Conservation (phyloP, 2,113 vertebrate genomes). For the Herpailurus yagouaroundi region DNA sequence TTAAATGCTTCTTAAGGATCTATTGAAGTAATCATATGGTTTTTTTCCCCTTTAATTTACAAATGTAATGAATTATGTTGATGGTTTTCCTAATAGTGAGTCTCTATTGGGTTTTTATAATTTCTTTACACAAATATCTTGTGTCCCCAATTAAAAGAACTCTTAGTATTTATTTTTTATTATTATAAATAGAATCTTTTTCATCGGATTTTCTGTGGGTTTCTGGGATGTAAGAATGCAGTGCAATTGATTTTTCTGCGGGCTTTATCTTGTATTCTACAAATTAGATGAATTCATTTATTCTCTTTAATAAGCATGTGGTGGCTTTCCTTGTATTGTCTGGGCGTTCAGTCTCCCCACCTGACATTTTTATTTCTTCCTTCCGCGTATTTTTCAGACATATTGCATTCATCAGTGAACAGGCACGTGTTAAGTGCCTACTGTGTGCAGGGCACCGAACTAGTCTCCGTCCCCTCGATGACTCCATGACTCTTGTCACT, state of each 20-base stretch:
- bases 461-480: not conserved
- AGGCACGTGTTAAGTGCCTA: fast-evolving
- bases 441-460: not conserved
- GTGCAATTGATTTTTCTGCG: slow-evolving; percentile 55
- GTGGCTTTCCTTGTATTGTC: not conserved
- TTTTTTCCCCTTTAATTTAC: slow-evolving; percentile 78
- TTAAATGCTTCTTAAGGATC: slow-evolving; percentile 70
- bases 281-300: slow-evolving; percentile 59
- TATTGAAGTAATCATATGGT: slow-evolving; percentile 70
- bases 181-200: slow-evolving; percentile 65
- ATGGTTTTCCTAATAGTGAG: slow-evolving; percentile 61
- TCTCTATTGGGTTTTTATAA: slow-evolving; percentile 73
- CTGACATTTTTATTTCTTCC: not conserved
- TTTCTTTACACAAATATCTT: slow-evolving; percentile 73
- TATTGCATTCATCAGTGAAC: too few relatives aligned
- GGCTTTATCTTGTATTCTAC: slow-evolving; percentile 53
- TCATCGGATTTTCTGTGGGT: slow-evolving; percentile 58
- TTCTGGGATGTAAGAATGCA: slow-evolving; percentile 21
- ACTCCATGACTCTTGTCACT: fast-evolving
- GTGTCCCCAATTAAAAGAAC: slow-evolving; percentile 66
- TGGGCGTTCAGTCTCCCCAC: not conserved
- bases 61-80: slow-evolving; percentile 74
- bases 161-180: slow-evolving; percentile 63
- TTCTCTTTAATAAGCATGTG: not conserved
- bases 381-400: not conserved